phyloP scores from a whole-genome alignment of 2,888 invertebrate species.

The Cabera pusaria region DNA sequence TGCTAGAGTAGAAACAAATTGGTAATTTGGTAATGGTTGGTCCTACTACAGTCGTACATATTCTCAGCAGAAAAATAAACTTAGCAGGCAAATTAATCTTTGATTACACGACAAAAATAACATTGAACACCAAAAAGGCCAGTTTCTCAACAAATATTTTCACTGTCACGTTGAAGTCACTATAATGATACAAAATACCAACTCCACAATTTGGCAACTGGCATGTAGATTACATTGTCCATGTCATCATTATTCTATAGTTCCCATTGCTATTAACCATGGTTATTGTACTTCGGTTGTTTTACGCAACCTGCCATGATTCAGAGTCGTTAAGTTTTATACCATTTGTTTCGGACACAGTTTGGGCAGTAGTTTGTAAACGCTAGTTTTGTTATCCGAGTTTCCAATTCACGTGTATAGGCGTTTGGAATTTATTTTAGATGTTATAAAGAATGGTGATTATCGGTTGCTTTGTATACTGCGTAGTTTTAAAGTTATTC shows the following conservation, averaged over 20 bases:
- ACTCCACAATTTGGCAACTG: conserved; percentile 6
- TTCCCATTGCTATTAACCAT: conserved; percentile 40
- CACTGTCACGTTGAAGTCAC: conserved; percentile 7
- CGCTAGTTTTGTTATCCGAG: conserved; percentile 9
- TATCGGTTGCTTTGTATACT: too few relatives aligned
- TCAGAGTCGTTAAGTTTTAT: conserved; percentile 45
- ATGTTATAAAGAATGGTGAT: too few relatives aligned
- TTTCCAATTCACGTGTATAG: background rate
- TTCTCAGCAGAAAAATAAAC: too few relatives aligned
- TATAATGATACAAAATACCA: conserved; percentile 26
- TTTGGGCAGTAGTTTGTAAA: conserved; percentile 4
- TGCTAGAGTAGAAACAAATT: too few relatives aligned
- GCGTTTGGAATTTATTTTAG: conserved; percentile 8
- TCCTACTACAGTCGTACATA: too few relatives aligned
- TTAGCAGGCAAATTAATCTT: too few relatives aligned
- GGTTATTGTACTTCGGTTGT: conserved; percentile 38
- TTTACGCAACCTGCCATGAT: conserved; percentile 51
- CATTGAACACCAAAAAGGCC: too few relatives aligned
- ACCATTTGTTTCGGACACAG: conserved; percentile 23
- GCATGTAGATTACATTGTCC: conserved; percentile 7
- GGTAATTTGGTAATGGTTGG: too few relatives aligned
- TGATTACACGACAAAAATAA: too few relatives aligned
- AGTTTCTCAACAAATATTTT: too few relatives aligned
- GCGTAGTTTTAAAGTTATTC: too few relatives aligned
- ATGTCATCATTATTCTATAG: conserved; percentile 30